A percentile compares a stretch with the other conserved stretches of the same genome.
phyloP scores from a whole-genome alignment of 2,888 invertebrate species.

The Yponomeuta sedellus region DNA sequence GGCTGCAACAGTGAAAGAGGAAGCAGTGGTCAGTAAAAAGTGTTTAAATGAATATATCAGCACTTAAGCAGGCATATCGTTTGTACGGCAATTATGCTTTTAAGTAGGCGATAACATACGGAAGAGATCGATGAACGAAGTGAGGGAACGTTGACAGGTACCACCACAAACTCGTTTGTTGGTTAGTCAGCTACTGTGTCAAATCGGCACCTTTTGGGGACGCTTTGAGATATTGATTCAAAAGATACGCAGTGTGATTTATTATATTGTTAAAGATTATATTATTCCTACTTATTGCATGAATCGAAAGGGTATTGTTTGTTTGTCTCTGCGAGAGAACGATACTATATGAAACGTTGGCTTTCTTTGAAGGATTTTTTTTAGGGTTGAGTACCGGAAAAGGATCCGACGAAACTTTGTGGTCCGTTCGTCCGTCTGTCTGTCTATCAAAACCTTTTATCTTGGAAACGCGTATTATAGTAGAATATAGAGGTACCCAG shows the following conservation, averaged over 20 bases:
- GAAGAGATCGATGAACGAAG: slow-evolving; percentile 47
- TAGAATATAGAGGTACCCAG: too few species aligned
- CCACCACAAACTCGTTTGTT: slow-evolving; percentile 37
- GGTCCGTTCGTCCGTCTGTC: too few species aligned
- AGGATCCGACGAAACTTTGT: too few species aligned
- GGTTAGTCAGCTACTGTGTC: slow-evolving; percentile 51
- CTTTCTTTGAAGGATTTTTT: not conserved
- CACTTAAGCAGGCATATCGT: slow-evolving; percentile 31
- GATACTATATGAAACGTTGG: not conserved
- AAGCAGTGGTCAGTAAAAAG: slow-evolving; percentile 50
- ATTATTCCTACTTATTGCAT: not conserved
- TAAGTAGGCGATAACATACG: slow-evolving; percentile 28
- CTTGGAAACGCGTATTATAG: too few species aligned
- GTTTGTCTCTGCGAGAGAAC: not conserved
- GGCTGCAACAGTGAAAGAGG: slow-evolving; percentile 33
- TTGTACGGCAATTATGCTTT: slow-evolving; percentile 50
- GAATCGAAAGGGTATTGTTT: not conserved
- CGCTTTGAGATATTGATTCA: slow-evolving; percentile 1
- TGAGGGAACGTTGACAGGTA: slow-evolving; percentile 41
- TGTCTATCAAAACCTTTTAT: too few species aligned
- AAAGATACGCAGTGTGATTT: not conserved
- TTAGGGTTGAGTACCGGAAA: too few species aligned
- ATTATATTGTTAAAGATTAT: slow-evolving; percentile 15
- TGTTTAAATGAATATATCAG: slow-evolving; percentile 36
- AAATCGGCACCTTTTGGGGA: slow-evolving; percentile 34